Evolutionary conservation across 2,797 vertebrate species (phyloP), one percentile per base, ranked within the genome.

Genomic region (Parotocinclus haroldoi): DNA sequence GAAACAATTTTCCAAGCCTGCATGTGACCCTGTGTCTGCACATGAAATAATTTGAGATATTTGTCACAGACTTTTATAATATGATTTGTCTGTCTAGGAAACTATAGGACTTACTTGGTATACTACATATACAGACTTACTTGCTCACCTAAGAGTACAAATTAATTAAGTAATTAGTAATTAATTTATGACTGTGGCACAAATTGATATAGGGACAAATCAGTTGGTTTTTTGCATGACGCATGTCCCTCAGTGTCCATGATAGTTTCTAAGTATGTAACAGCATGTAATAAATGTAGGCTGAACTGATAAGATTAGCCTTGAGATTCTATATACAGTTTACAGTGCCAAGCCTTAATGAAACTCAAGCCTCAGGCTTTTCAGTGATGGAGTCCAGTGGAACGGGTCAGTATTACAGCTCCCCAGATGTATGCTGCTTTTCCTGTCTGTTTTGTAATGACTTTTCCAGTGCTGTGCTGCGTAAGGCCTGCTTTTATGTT

Each of bases 401-500:
- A 86, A 73, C 52, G 76, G 71, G 45, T 69, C 79, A 76, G 79
- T 82, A 80, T 77, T 82, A 74, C 52, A 2, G 57, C 70, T 67
- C 57, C 68, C 76, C 48, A 51, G 68, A 68, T 68, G 52, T 16
- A 46, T 48, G 58, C 63, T 27, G 40, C 71, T 61, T 60, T 63
- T 69, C 59, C 58, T 53, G 46, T 70, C 53, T 70, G 49, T 9
- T 51, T 74, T 44, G 55, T 78, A 75, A 89, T 86, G 85, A 71
- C 73, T 87, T 88, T 86, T 86, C 86, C 87, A 88, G 84, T 14
- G 27, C 66, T 72, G 48, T 11, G 19, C 56, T 39, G 69, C 77
- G 80, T 81, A 84, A 83, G 69, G 56, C 64, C 59, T 60, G 54
- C 78, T 87, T 85, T 87, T 85, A 87, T 83, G 75, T 65, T 44